phyloP scores from a whole-genome alignment of 1,140 invertebrate species.

The Drosophila pallidifrons region DNA sequence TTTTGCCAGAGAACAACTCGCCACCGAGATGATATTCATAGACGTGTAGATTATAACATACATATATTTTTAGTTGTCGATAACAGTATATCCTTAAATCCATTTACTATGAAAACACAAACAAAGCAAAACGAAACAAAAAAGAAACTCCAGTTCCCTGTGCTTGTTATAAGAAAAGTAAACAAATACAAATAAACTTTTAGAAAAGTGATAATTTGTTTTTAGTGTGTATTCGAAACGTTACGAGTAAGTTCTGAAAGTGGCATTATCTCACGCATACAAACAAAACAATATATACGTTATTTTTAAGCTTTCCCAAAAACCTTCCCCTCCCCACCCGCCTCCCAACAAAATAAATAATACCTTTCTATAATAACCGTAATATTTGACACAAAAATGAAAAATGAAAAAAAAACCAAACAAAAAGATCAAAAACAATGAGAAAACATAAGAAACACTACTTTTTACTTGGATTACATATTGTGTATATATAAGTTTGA shows the following conservation, averaged over 20 bases:
- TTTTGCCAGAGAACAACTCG: conserved; percentile 75
- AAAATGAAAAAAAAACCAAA: conserved; percentile 6
- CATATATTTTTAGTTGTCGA: conserved; percentile 56
- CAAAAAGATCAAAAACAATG: neutral
- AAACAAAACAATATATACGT: neutral
- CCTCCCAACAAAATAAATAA: neutral
- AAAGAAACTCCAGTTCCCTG: conserved; percentile 64
- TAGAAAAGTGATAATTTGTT: conserved; percentile 68
- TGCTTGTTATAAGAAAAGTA: conserved; percentile 74
- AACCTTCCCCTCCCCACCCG: too few relatives aligned
- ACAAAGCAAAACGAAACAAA: conserved; percentile 40
- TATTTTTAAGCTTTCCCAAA: conserved; percentile 31
- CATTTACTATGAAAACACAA: conserved; percentile 35
- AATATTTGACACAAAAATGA: conserved; percentile 15
- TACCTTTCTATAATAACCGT: conserved; percentile 19
- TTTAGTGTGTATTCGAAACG: conserved; percentile 38
- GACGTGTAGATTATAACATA: conserved; percentile 51
- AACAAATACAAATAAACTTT: conserved; percentile 73
- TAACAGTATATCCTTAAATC: conserved; percentile 45
- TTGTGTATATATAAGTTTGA: conserved; percentile 58
- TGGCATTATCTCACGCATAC: conserved; percentile 8
- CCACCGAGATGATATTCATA: conserved; percentile 78
- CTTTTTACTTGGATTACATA: conserved; percentile 36
- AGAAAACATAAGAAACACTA: conserved; percentile 6
- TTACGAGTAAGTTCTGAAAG: conserved; percentile 14